These are phyloP conservation scores for Agrypnia vestita DNA, from an alignment of 1,140 invertebrate genomes.

Conservation along the genomic window DNA sequence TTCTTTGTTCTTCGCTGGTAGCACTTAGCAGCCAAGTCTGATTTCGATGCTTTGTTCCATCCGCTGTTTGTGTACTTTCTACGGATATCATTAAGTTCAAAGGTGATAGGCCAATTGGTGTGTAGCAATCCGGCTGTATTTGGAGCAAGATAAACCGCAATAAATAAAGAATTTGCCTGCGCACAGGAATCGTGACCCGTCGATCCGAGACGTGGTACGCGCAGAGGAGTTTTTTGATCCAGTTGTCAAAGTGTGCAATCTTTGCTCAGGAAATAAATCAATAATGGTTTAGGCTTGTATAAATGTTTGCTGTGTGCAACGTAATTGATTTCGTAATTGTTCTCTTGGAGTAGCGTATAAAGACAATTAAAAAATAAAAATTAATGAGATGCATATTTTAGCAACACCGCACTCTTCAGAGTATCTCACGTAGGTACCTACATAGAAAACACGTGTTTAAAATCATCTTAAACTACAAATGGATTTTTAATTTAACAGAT, in stretches of 20 bases:
- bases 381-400: neutral
- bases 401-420: too few relatives aligned
- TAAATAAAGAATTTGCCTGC: conserved; percentile 26
- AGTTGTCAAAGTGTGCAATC: conserved; percentile 3
- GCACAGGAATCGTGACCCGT: neutral
- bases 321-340: neutral
- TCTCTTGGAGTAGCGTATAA: neutral
- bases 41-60: neutral
- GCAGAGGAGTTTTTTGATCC: conserved; percentile 14
- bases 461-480: too few relatives aligned
- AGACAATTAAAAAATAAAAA: neutral
- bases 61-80: neutral
- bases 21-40: too few relatives aligned
- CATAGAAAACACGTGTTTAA: too few relatives aligned
- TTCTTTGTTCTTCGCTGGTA: neutral
- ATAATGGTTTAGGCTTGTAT: neutral
- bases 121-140: neutral
- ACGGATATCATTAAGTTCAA: conserved; percentile 31
- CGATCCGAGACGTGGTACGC: neutral
- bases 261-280: conserved; percentile 13
- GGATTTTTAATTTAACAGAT: too few relatives aligned
- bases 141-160: neutral
- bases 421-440: too few relatives aligned
- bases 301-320: neutral
- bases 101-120: conserved; percentile 21